phyloP scores from a whole-genome alignment of 2,113 vertebrate species.

The Thryonomys swinderianus region DNA sequence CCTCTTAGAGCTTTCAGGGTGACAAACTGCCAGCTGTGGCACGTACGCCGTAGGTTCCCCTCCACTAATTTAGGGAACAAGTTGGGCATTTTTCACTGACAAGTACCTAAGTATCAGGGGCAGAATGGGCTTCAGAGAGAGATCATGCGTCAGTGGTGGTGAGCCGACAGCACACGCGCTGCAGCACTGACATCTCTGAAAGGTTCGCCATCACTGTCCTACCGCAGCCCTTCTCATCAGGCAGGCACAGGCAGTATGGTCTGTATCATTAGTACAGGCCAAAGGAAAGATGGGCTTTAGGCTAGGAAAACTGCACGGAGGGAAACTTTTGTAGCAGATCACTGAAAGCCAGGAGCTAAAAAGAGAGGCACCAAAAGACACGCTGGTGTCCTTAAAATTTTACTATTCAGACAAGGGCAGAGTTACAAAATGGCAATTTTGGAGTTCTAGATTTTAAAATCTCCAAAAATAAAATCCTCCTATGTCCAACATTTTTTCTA shows the following conservation, averaged over 20 bases:
- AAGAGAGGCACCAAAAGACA: neutral
- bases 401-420: neutral
- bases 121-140: neutral
- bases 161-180: too few species aligned
- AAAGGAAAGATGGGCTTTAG: neutral
- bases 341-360: neutral
- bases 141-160: too few species aligned
- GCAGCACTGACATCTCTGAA: too few species aligned
- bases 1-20: neutral
- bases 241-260: neutral
- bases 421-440: neutral
- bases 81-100: neutral
- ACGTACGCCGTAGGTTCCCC: neutral
- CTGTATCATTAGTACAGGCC: neutral
- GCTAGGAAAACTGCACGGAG: neutral
- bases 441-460: neutral
- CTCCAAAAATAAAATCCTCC: neutral
- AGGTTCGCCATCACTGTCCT: too few species aligned
- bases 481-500: neutral
- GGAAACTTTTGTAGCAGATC: neutral
- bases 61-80: neutral
- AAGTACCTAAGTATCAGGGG: neutral
- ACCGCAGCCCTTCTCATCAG: neutral
- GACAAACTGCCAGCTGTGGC: neutral
- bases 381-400: neutral